phyloP scores from a whole-genome alignment of 2,113 vertebrate species.

The Tetraodon nigroviridis region DNA sequence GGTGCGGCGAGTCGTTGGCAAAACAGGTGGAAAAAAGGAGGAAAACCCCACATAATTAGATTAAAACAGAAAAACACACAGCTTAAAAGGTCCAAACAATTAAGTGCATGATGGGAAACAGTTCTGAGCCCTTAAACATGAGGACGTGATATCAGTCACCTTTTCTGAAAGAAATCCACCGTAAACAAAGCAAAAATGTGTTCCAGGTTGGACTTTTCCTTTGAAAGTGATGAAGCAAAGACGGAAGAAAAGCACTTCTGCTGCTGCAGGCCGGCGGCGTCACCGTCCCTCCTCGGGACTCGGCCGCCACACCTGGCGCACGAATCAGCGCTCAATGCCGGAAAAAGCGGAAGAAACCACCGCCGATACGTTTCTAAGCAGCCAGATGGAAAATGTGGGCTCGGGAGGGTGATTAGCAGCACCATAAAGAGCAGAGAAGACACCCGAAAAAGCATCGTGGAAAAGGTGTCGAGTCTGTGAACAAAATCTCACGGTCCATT shows the following conservation, averaged over 20 bases:
- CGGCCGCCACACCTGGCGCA: neutral
- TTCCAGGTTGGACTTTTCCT: conserved; percentile 38
- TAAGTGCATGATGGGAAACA: neutral
- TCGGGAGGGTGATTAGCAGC: conserved; percentile 39
- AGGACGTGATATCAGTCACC: neutral
- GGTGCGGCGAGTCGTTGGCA: no score
- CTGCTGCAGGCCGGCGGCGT: neutral
- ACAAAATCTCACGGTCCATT: conserved; percentile 38
- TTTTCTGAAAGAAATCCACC: neutral
- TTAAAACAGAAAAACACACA: neutral
- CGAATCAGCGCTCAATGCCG: no score
- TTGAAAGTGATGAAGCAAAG: neutral
- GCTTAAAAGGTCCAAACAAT: neutral
- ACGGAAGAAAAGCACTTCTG: neutral
- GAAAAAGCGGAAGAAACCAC: conserved; percentile 22
- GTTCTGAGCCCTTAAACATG: neutral
- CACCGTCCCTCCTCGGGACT: neutral
- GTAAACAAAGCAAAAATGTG: conserved; percentile 1
- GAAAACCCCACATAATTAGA: neutral
- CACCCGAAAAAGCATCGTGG: conserved; percentile 32
- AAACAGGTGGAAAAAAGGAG: neutral
- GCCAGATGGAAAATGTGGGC: neutral
- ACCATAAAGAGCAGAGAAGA: conserved; percentile 41
- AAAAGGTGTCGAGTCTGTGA: conserved; percentile 29
- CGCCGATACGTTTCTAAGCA: neutral